Conservation (phyloP, 2,113 vertebrate species). For the Piaya cayana region DNA sequence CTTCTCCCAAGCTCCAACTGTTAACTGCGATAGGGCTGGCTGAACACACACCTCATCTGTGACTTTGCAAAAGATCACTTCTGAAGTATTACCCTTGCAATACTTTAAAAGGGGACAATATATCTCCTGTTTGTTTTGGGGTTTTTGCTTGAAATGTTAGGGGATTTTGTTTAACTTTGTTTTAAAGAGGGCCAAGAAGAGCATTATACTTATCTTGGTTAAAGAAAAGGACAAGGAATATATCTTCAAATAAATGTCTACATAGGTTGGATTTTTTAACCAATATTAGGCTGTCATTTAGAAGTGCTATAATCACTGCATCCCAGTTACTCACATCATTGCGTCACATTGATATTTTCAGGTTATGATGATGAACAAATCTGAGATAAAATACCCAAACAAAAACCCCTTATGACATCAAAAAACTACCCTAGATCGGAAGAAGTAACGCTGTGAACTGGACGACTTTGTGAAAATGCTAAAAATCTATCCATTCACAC, state of each 20-base stretch:
- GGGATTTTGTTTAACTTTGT: background rate
- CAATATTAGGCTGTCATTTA: background rate
- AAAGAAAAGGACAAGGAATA: background rate
- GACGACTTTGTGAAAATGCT: fast-evolving
- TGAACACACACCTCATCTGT: fast-evolving
- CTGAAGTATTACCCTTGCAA: background rate
- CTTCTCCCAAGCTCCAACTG: background rate
- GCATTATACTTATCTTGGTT: background rate
- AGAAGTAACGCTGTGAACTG: fast-evolving
- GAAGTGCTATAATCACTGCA: background rate
- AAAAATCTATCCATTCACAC: fast-evolving
- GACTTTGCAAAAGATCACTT: background rate
- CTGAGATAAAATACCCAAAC: background rate
- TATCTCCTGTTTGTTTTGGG: background rate
- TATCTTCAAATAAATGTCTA: background rate
- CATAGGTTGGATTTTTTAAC: fast-evolving
- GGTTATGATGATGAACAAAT: background rate
- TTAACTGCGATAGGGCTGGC: background rate
- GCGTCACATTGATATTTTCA: background rate
- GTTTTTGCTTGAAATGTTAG: background rate
- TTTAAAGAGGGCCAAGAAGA: background rate
- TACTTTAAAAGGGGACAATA: background rate
- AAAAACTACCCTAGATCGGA: fast-evolving
- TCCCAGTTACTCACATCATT: background rate
- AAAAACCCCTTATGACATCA: background rate